phyloP scores from a whole-genome alignment of 2,797 vertebrate genomes.

The Clamator glandarius region DNA sequence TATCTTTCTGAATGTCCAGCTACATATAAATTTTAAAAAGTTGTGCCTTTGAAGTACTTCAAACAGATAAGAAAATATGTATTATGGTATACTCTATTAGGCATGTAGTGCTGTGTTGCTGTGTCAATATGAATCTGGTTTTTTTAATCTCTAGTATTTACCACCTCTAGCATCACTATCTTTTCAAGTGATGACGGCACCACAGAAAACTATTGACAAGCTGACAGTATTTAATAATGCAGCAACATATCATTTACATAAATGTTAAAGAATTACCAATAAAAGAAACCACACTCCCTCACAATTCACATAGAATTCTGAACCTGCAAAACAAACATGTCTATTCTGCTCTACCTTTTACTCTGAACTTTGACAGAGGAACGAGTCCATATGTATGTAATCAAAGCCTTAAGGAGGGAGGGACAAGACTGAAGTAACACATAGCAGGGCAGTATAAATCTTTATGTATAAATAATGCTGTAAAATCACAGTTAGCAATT shows the following conservation, averaged over 20 bases:
- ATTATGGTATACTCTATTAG: conserved; percentile 16
- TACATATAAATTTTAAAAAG: conserved; percentile 46
- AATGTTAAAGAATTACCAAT: conserved; percentile 30
- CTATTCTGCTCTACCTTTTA: conserved; percentile 7
- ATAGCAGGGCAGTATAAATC: background rate
- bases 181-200: conserved; percentile 49
- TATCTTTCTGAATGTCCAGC: conserved; percentile 44
- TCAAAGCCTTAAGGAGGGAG: background rate
- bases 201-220: conserved; percentile 47
- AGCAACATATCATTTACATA: conserved; percentile 15
- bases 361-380: background rate
- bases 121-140: conserved; percentile 30
- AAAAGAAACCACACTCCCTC: background rate
- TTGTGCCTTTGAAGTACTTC: conserved; percentile 50
- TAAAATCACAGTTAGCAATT: background rate
- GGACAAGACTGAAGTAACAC: background rate
- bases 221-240: conserved; percentile 41
- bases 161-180: conserved; percentile 18
- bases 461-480: background rate
- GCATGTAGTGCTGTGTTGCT: background rate
- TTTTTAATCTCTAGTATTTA: conserved; percentile 51
- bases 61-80: conserved; percentile 47
- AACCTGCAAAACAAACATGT: background rate
- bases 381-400: background rate
- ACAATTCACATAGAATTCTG: background rate